Evolutionary conservation across 1,140 invertebrate species (phyloP), one percentile per base, ranked within the genome.

Genomic region (Cyrtorhinus lividipennis): DNA sequence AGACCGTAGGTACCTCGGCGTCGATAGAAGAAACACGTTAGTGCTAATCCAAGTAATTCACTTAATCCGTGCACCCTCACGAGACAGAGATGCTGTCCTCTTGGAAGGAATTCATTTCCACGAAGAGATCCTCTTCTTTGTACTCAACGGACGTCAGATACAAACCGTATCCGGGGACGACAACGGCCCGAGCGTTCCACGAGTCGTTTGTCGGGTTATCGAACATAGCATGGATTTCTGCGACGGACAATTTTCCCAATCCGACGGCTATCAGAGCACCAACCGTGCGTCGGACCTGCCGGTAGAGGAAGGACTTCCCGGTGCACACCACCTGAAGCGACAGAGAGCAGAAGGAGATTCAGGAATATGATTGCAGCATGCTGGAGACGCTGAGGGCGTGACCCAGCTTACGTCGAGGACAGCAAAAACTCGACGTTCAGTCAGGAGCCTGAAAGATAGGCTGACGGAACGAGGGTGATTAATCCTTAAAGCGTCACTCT

Each of bases 261-360:
- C 68, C 73, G n/a, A 71, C 64, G 20, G 64, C 68, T 24, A 75
- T 61, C 1, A 74, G 56, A 12, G 67, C 66, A 20, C 71, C 72
- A 25, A 75, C 69, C 66, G 70, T 75, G 53, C 71, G 66, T 18
- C 74, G 66, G n/a, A 75, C 72, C 71, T 75, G 70, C 25, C 66
- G 69, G 66, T 70, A 69, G n/a, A 71, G 61, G 63, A 72, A 73
- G 2, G 69, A 68, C 27, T 56, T 63, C 22, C 63, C 67, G 2
- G 60, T 48, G 24, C 70, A 66, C 1, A 45, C 63, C 23, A 73
- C 56, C 48, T 53, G 48, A 5, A 38, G 15, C 5, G 30, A 8
- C 5, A 38, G 30, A 8, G 30, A 5, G 15, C 30, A 38, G n/a
- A n/a, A n/a, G n/a, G n/a, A n/a, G n/a, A n/a, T n/a, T n/a, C n/a